These are phyloP conservation scores for Ophioderma brevispina DNA, from an alignment of 35 echinoderm and acorn worm genomes.

Conservation along the genomic window DNA sequence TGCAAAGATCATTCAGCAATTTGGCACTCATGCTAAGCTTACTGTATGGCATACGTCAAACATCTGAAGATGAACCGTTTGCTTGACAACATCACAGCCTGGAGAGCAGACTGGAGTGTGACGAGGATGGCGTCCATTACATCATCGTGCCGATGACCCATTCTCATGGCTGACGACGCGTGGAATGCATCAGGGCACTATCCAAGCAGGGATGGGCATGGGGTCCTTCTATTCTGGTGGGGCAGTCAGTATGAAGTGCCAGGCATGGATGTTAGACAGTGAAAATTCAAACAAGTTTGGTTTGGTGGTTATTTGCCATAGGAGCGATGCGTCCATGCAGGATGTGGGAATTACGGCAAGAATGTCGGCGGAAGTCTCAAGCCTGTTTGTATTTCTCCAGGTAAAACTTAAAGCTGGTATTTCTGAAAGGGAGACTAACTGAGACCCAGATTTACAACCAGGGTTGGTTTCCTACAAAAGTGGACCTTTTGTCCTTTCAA, in stretches of 20 bases:
- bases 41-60: slow-evolving; percentile 89
- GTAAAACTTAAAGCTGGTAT: slow-evolving; percentile 39
- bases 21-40: slow-evolving; percentile 69
- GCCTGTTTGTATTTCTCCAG: slow-evolving; percentile 82
- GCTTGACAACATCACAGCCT: slow-evolving; percentile 57
- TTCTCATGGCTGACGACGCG: slow-evolving; percentile 75
- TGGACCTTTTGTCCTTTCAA: too few species aligned
- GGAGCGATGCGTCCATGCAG: slow-evolving; percentile 78
- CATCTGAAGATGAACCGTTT: slow-evolving; percentile 70
- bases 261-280: slow-evolving; percentile 93
- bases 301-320: slow-evolving; percentile 85
- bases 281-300: slow-evolving; percentile 88
- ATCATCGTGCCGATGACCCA: slow-evolving; percentile 66
- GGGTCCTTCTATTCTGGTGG: slow-evolving; percentile 65
- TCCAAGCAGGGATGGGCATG: slow-evolving; percentile 40
- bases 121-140: slow-evolving; percentile 63
- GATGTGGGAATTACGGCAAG: slow-evolving; percentile 92
- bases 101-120: slow-evolving; percentile 38
- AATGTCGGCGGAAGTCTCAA: slow-evolving; percentile 93
- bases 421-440: too few species aligned
- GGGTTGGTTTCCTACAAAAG: too few species aligned
- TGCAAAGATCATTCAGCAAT: slow-evolving; percentile 59
- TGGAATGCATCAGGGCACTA: slow-evolving; percentile 26
- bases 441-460: too few species aligned
- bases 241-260: slow-evolving; percentile 84